Conservation (phyloP, 2,797 vertebrate genomes). For the Notolepis coatsorum region DNA sequence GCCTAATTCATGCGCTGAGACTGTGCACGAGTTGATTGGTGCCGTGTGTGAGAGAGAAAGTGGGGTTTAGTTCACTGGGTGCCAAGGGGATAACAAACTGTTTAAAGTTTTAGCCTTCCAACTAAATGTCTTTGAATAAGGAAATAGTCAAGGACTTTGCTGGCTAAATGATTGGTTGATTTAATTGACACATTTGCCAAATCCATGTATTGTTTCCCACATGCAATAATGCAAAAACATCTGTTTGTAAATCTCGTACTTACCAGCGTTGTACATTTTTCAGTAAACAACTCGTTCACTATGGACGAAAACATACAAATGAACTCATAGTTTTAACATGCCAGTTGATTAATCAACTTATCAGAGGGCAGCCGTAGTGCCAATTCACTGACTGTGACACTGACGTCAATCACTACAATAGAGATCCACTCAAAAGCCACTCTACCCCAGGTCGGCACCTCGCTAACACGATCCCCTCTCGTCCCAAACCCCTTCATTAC, state of each 20-base stretch:
- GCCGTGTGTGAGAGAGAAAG: slow-evolving; percentile 31
- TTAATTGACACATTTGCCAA: background rate
- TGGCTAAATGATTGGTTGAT: no score
- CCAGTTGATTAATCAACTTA: no score
- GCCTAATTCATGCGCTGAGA: slow-evolving; percentile 12
- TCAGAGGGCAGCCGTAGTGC: no score
- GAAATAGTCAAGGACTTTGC: no score
- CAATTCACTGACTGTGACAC: no score
- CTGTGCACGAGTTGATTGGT: slow-evolving; percentile 30
- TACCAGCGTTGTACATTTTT: no score
- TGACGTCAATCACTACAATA: background rate
- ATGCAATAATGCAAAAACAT: no score
- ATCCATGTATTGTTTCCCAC: background rate
- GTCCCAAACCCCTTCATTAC: slow-evolving; percentile 42
- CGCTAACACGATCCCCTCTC: slow-evolving; percentile 32
- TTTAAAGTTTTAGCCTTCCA: slow-evolving; percentile 3
- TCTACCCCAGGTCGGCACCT: slow-evolving; percentile 23
- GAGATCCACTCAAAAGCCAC: slow-evolving; percentile 10
- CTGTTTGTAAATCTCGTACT: no score
- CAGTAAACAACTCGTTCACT: no score
- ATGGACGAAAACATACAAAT: no score
- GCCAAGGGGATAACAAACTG: slow-evolving; percentile 4
- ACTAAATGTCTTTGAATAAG: no score
- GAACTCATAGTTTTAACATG: no score
- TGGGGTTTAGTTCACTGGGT: background rate